A percentile compares a stretch with the other conserved stretches of the same genome.
Evolutionary conservation across 2,113 vertebrate genomes (phyloP).

Genomic region (Globicephala melas): DNA sequence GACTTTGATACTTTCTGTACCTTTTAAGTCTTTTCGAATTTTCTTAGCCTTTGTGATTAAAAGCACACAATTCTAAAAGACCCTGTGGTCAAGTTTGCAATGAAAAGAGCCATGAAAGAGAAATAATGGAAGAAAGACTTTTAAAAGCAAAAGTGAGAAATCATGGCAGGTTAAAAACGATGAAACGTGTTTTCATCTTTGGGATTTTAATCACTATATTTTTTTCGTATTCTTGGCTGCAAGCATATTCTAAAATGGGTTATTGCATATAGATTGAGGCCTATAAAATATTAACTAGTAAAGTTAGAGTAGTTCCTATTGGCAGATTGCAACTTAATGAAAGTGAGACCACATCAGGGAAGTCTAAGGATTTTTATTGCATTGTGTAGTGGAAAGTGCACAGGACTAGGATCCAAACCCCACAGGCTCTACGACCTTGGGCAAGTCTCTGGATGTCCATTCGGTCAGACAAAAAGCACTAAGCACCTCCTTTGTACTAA

Average conservation of each 20-base stretch:
- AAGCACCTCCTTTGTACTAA: neutral
- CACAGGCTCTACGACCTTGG: neutral
- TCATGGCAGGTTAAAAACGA: neutral
- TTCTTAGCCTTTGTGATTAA: conserved; percentile 28
- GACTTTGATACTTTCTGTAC: neutral
- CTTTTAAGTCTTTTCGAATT: conserved; percentile 37
- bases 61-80: conserved; percentile 33
- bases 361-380: neutral
- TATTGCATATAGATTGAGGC: neutral
- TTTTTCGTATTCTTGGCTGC: neutral
- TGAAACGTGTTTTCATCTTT: conserved; percentile 6
- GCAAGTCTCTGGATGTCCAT: neutral
- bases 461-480: neutral
- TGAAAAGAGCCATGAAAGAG: neutral
- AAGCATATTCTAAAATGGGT: conserved; percentile 1
- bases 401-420: neutral
- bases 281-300: neutral
- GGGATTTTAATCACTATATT: neutral
- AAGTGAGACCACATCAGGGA: neutral
- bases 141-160: conserved; percentile 32
- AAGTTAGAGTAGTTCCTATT: neutral
- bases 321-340: neutral
- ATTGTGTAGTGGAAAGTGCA: neutral
- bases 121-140: conserved; percentile 23
- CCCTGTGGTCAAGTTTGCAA: neutral